Percentiles rank a stretch among this genome's conserved stretches.
phyloP scores from a whole-genome alignment of 2,113 vertebrate genomes.

The Cyanistes caeruleus region DNA sequence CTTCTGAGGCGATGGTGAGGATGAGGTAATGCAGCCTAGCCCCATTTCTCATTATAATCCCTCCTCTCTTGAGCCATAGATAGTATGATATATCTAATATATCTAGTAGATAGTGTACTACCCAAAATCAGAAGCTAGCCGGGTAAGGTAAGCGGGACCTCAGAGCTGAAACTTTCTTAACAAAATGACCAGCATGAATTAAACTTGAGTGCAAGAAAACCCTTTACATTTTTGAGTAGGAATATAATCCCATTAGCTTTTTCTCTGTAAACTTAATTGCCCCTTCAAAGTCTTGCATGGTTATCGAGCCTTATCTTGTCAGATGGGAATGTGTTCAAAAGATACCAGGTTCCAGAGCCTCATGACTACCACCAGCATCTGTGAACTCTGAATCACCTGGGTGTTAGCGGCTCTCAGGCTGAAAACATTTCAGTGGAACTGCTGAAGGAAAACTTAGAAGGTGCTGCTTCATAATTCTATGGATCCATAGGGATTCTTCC shows the following conservation, averaged over 20 bases:
- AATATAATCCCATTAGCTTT: not conserved
- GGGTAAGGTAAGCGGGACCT: not conserved
- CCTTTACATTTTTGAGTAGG: not conserved
- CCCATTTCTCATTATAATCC: not conserved
- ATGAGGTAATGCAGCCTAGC: not conserved
- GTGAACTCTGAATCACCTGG: not conserved
- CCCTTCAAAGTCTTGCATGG: not conserved
- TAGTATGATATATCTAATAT: too few relatives aligned
- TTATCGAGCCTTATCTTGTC: not conserved
- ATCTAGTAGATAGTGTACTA: too few relatives aligned
- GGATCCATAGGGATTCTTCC: not conserved
- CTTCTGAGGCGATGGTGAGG: not conserved
- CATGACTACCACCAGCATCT: not conserved
- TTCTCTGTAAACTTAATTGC: not conserved
- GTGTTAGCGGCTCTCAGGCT: not conserved
- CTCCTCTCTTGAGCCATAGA: not conserved
- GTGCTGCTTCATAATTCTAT: not conserved
- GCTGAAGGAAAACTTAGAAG: not conserved
- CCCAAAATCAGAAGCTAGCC: not conserved
- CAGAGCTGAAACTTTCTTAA: not conserved
- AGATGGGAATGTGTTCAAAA: not conserved
- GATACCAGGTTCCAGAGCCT: accelerated
- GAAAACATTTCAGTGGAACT: not conserved
- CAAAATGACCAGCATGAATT: not conserved
- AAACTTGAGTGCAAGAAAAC: not conserved